A percentile compares a stretch with the other conserved stretches of the same genome.
These are phyloP conservation scores for Nemotelus pantherinus DNA, from an alignment of 2,888 invertebrate genomes.

Conservation along the genomic window DNA sequence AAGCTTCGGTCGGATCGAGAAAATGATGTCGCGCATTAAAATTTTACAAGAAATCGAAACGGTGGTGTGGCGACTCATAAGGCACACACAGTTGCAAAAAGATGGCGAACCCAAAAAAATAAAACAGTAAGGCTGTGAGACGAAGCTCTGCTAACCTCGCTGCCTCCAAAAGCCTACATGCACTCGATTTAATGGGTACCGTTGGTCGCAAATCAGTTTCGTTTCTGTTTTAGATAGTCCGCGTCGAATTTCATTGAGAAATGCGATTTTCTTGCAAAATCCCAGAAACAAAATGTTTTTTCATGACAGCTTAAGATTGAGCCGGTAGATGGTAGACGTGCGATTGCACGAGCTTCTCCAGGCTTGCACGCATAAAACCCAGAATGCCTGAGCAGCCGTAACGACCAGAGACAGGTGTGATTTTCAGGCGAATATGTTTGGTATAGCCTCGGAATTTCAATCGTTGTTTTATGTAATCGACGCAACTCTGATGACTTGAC, in stretches of 20 bases:
- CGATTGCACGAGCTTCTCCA: slow-evolving; percentile 40
- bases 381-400: slow-evolving; percentile 26
- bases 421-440: slow-evolving; percentile 13
- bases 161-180: neutral
- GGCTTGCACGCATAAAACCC: slow-evolving; percentile 4
- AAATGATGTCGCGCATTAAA: slow-evolving; percentile 24
- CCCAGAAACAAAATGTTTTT: slow-evolving; percentile 10
- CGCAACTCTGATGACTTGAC: slow-evolving; percentile 9
- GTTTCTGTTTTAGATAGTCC: neutral
- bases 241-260: slow-evolving; percentile 36
- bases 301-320: neutral
- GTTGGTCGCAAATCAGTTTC: too few relatives aligned
- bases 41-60: neutral
- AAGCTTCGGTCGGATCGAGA: neutral
- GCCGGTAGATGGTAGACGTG: slow-evolving; percentile 27
- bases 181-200: neutral
- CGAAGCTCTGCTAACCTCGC: slow-evolving; percentile 7
- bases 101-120: neutral
- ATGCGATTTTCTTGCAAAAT: slow-evolving; percentile 42
- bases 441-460: slow-evolving; percentile 7
- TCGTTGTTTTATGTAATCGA: slow-evolving; percentile 9
- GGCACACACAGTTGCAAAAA: neutral
- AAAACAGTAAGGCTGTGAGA: slow-evolving; percentile 2
- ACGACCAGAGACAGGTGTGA: slow-evolving; percentile 37
- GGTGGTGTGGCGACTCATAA: neutral